Evolutionary conservation across 2,888 invertebrate genomes (phyloP).

Genomic region (Crepidodera aurea): DNA sequence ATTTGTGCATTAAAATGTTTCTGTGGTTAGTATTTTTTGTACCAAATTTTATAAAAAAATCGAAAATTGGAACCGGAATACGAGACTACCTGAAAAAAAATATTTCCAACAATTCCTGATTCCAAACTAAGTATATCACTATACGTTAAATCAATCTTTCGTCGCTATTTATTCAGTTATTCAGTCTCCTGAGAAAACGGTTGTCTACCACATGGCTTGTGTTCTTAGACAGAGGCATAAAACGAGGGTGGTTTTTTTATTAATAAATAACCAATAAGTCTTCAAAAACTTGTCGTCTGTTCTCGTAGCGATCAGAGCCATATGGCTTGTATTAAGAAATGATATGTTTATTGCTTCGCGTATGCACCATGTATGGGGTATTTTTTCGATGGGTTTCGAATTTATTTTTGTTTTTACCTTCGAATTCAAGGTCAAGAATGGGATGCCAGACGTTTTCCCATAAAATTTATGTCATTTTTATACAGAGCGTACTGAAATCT

Average conservation of each 20-base stretch:
- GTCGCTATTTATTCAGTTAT: not conserved
- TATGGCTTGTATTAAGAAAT: constrained; percentile 42
- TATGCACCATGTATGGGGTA: constrained; percentile 31
- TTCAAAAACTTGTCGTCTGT: constrained; percentile 38
- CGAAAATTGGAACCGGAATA: no score
- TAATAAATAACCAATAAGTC: constrained; percentile 44
- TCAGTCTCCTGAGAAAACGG: constrained; percentile 11
- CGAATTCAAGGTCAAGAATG: not conserved
- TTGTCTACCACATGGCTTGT: constrained; percentile 40
- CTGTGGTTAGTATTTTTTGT: no score
- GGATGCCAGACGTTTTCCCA: not conserved
- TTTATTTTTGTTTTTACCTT: constrained; percentile 22
- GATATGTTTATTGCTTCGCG: constrained; percentile 42
- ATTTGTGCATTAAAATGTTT: no score
- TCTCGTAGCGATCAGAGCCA: constrained; percentile 39
- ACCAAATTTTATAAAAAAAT: no score
- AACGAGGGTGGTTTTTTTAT: constrained; percentile 41
- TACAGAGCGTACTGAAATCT: not conserved
- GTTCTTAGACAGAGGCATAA: constrained; percentile 19
- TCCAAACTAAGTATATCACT: constrained; percentile 2
- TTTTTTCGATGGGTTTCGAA: constrained; percentile 21
- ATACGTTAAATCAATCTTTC: constrained; percentile 6
- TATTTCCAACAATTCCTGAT: no score
- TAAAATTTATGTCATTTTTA: no score
- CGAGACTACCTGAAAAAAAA: no score